Evolutionary conservation across 2,888 invertebrate species (phyloP).

Genomic region (Phorcus lineatus): DNA sequence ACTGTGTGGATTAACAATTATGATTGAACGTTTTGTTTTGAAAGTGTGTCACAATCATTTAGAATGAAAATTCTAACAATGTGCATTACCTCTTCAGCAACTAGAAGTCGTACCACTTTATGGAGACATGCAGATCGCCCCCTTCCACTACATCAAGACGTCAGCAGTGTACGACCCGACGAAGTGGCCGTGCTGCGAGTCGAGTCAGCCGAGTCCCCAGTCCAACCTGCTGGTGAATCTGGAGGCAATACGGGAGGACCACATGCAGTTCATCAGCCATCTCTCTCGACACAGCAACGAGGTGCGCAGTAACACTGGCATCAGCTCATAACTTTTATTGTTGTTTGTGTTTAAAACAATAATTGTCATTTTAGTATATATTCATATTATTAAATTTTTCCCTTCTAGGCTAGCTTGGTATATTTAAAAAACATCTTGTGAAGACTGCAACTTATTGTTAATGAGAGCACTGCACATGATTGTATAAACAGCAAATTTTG

Average conservation of each 20-base stretch:
- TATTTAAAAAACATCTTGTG: too few relatives aligned
- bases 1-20: too few relatives aligned
- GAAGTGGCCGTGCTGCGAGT: slow-evolving; percentile 72
- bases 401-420: too few relatives aligned
- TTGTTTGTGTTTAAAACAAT: too few relatives aligned
- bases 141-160: slow-evolving; percentile 96
- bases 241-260: slow-evolving; percentile 93
- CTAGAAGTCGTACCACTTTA: slow-evolving; percentile 81
- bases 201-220: slow-evolving; percentile 88
- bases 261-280: slow-evolving; percentile 97
- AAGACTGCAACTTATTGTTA: too few relatives aligned
- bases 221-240: slow-evolving; percentile 92
- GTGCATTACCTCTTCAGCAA: slow-evolving; percentile 53
- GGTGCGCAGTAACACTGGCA: slow-evolving; percentile 63
- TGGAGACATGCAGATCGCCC: slow-evolving; percentile 99
- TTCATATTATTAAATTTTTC: too few relatives aligned
- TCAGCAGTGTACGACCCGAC: slow-evolving; percentile 70
- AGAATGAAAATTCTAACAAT: background rate
- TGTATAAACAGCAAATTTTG: too few relatives aligned
- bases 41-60: too few relatives aligned
- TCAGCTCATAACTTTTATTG: too few relatives aligned
- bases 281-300: slow-evolving; percentile 90
- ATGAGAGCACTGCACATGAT: too few relatives aligned
- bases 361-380: too few relatives aligned
- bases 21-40: too few relatives aligned